Conservation (phyloP, 2,888 invertebrate genomes). For the Ferdinandea cuprea region DNA sequence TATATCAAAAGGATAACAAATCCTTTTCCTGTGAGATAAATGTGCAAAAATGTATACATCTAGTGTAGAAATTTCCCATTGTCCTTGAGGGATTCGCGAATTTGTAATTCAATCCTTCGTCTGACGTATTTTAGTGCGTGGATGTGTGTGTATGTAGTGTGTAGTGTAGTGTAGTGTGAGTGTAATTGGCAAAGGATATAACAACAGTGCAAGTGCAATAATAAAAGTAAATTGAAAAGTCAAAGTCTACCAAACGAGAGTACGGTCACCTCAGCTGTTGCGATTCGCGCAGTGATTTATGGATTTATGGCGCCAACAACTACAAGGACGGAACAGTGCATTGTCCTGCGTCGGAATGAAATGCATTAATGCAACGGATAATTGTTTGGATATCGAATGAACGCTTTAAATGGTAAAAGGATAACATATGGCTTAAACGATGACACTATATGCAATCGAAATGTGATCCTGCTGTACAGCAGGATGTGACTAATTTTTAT, state of each 20-base stretch:
- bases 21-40: slow-evolving; percentile 39
- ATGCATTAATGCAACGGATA: slow-evolving; percentile 55
- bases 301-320: slow-evolving; percentile 69
- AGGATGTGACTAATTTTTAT: slow-evolving; percentile 65
- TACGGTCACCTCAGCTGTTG: slow-evolving; percentile 13
- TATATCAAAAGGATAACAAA: slow-evolving; percentile 25
- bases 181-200: slow-evolving; percentile 22
- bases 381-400: slow-evolving; percentile 53
- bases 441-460: slow-evolving; percentile 65
- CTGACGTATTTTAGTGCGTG: slow-evolving; percentile 11
- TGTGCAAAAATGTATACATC: slow-evolving; percentile 16
- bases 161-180: background rate
- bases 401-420: slow-evolving; percentile 4
- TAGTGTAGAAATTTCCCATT: slow-evolving; percentile 22
- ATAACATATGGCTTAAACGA: slow-evolving; percentile 60
- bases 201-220: slow-evolving; percentile 50
- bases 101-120: slow-evolving; percentile 12
- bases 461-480: slow-evolving; percentile 34
- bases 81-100: slow-evolving; percentile 10
- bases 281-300: slow-evolving; percentile 59
- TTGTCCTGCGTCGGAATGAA: slow-evolving; percentile 41
- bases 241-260: slow-evolving; percentile 41
- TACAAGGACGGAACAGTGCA: slow-evolving; percentile 44
- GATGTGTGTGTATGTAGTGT: slow-evolving; percentile 1
- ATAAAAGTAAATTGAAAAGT: slow-evolving; percentile 64